phyloP scores from a whole-genome alignment of 2,113 vertebrate genomes.

The Candoia aspera region DNA sequence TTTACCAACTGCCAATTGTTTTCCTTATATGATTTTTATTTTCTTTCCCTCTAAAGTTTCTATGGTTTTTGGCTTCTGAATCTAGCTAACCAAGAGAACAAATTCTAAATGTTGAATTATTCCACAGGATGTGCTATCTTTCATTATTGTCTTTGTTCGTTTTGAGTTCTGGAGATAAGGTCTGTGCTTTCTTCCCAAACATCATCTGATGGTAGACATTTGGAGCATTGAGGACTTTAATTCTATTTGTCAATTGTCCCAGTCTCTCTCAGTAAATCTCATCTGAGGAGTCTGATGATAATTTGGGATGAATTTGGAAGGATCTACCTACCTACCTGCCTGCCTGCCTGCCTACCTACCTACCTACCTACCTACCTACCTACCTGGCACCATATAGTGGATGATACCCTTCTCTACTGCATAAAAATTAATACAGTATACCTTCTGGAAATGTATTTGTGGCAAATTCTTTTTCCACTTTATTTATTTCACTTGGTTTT shows the following conservation, averaged over 20 bases:
- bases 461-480: slow-evolving; percentile 34
- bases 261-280: background rate
- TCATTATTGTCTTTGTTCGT: background rate
- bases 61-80: background rate
- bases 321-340: background rate
- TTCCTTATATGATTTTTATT: background rate
- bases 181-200: background rate
- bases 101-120: background rate
- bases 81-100: background rate
- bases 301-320: background rate
- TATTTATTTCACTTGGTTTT: slow-evolving; percentile 44
- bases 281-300: background rate
- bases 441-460: slow-evolving; percentile 57
- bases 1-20: background rate
- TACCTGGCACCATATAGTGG: background rate
- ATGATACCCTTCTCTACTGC: background rate
- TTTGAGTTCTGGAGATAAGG: background rate
- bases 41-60: background rate
- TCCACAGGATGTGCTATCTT: background rate
- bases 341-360: background rate
- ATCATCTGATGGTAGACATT: background rate
- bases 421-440: slow-evolving; percentile 49
- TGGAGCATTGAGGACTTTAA: background rate
- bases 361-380: background rate
- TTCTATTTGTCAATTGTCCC: background rate